phyloP scores from a whole-genome alignment of 2,888 invertebrate genomes.

The Melanchra persicariae region DNA sequence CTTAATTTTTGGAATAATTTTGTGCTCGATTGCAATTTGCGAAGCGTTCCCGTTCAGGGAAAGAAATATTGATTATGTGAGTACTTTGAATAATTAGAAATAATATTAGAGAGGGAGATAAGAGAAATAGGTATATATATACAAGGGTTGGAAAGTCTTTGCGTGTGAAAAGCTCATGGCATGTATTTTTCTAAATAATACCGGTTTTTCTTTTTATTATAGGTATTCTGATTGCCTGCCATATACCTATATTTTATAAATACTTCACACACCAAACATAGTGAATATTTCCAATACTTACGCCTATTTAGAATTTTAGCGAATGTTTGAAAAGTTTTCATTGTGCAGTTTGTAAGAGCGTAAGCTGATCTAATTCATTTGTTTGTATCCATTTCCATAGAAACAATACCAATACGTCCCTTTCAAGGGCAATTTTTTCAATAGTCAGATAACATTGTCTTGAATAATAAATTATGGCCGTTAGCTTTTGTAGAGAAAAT shows the following conservation, averaged over 20 bases:
- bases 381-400: not conserved
- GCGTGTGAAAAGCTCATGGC: not conserved
- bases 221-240: not conserved
- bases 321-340: not conserved
- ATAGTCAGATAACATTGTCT: no score
- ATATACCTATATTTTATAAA: not conserved
- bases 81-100: conserved; percentile 62
- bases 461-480: no score
- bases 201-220: not conserved
- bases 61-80: conserved; percentile 86
- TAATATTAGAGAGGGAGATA: not conserved
- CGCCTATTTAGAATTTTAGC: not conserved
- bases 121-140: not conserved
- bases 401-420: not conserved
- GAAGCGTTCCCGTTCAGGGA: conserved; percentile 78
- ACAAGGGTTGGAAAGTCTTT: not conserved
- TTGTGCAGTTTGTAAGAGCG: not conserved
- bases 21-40: conserved; percentile 71
- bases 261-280: not conserved
- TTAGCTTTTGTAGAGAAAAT: no score
- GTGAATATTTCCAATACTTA: not conserved
- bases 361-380: not conserved
- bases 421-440: not conserved
- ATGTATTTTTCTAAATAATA: not conserved
- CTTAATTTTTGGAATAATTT: conserved; percentile 74